phyloP scores from a whole-genome alignment of 2,888 invertebrate genomes.

The Polia nebulosa region DNA sequence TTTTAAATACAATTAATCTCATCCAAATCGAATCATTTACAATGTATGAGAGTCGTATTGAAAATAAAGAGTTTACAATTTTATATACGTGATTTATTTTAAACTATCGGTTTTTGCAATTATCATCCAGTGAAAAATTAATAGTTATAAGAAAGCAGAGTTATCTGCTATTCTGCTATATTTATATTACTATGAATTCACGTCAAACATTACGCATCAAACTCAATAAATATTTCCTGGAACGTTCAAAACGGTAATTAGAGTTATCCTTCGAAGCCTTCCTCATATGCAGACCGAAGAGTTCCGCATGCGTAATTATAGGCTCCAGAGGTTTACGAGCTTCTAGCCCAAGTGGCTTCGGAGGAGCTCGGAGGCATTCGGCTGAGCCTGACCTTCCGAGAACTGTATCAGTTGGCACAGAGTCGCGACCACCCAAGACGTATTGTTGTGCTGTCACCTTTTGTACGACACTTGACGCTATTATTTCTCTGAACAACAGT shows the following conservation, averaged over 20 bases:
- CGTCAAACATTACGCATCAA: slow-evolving; percentile 30
- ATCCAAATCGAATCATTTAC: too few species aligned
- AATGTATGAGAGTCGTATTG: too few species aligned
- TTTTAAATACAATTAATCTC: too few species aligned
- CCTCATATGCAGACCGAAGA: slow-evolving; percentile 41
- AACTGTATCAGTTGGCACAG: slow-evolving; percentile 77
- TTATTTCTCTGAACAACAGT: slow-evolving; percentile 72
- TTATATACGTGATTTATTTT: too few species aligned
- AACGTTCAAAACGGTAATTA: slow-evolving; percentile 50
- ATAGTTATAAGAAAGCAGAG: neutral
- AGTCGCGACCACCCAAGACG: slow-evolving; percentile 85
- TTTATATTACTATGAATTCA: neutral
- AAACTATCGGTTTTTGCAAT: too few species aligned
- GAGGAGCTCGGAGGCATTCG: slow-evolving; percentile 58
- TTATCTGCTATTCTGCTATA: too few species aligned
- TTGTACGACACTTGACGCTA: slow-evolving; percentile 76
- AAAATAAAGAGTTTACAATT: too few species aligned
- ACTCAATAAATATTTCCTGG: slow-evolving; percentile 29
- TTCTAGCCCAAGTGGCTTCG: slow-evolving; percentile 78
- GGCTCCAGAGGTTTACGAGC: slow-evolving; percentile 75
- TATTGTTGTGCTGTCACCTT: slow-evolving; percentile 81
- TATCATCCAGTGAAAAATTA: too few species aligned
- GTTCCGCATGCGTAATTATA: slow-evolving; percentile 64
- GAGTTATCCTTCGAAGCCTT: slow-evolving; percentile 44
- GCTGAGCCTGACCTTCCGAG: slow-evolving; percentile 83